A percentile compares a stretch with the other conserved stretches of the same genome.
Evolutionary conservation across 2,888 invertebrate species (phyloP).

Genomic region (Leptarthrus brevirostris): DNA sequence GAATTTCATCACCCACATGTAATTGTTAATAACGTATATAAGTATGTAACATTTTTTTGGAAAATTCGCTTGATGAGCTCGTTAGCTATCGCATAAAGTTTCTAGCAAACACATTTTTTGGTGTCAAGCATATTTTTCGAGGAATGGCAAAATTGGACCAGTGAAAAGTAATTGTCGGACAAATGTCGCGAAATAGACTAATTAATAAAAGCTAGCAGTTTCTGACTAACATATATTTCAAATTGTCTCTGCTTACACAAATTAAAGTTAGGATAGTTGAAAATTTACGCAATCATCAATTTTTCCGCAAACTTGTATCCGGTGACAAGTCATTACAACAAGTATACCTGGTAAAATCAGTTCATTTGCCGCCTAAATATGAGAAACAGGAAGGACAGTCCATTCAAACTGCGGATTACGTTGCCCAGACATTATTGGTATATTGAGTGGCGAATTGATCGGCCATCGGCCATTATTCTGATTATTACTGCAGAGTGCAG

Average conservation of each 20-base stretch:
- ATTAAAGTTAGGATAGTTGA: conserved; percentile 3
- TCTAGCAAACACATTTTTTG: too few relatives aligned
- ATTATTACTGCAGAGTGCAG: conserved; percentile 53
- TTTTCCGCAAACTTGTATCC: conserved; percentile 41
- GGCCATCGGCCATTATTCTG: conserved; percentile 54
- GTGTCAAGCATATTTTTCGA: too few relatives aligned
- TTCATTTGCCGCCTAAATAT: conserved; percentile 46
- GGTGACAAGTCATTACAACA: conserved; percentile 48
- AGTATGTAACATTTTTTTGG: too few relatives aligned
- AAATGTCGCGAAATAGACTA: too few relatives aligned
- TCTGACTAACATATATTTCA: too few relatives aligned
- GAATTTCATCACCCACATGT: too few relatives aligned
- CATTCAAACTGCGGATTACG: conserved; percentile 51
- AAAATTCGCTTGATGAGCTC: too few relatives aligned
- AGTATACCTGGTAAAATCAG: conserved; percentile 38
- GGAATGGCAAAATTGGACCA: too few relatives aligned
- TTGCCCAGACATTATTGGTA: conserved; percentile 51
- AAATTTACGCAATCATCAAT: conserved; percentile 43
- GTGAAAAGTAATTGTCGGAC: too few relatives aligned
- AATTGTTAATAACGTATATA: too few relatives aligned
- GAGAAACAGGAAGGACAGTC: conserved; percentile 49
- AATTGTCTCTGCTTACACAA: background rate
- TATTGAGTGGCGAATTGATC: conserved; percentile 53
- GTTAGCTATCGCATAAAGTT: too few relatives aligned
- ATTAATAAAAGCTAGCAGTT: too few relatives aligned